These are phyloP conservation scores for Sciurus carolinensis DNA, from an alignment of 2,797 vertebrate genomes.

Conservation along the genomic window DNA sequence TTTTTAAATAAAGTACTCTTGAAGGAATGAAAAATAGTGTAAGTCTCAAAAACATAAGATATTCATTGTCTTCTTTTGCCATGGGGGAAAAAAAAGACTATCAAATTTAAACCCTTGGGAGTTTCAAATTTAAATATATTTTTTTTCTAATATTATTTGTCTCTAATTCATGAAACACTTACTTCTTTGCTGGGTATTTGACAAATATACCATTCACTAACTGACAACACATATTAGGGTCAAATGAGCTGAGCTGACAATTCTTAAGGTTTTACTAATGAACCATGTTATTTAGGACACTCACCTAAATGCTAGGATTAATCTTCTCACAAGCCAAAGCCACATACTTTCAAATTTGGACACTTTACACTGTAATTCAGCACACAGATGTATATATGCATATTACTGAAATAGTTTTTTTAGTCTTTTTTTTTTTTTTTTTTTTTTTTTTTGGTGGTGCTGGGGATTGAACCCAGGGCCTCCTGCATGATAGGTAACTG, in stretches of 20 bases:
- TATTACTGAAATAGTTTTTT: conserved; percentile 14
- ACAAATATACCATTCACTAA: conserved; percentile 11
- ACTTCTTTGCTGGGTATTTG: not conserved
- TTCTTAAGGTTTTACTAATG: not conserved
- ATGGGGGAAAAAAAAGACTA: not conserved
- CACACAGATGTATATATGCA: not conserved
- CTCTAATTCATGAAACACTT: conserved; percentile 26
- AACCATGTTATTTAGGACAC: not conserved
- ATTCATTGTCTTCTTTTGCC: conserved; percentile 31
- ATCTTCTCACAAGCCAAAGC: not conserved
- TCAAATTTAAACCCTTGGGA: not conserved
- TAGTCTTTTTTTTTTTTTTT: not conserved
- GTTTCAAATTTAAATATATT: conserved; percentile 51
- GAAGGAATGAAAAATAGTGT: conserved; percentile 36
- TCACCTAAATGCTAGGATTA: not conserved
- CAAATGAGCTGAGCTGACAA: not conserved
- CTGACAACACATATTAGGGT: not conserved
- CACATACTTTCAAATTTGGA: not conserved
- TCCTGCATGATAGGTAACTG: not conserved
- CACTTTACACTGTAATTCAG: not conserved
- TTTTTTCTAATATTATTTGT: conserved; percentile 51
- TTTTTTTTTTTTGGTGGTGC: not conserved
- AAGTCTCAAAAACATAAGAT: conserved; percentile 38
- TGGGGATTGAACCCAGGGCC: not conserved
- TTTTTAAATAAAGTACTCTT: conserved; percentile 48